phyloP scores from a whole-genome alignment of 1,140 invertebrate genomes.

The Neomicropteryx cornuta region DNA sequence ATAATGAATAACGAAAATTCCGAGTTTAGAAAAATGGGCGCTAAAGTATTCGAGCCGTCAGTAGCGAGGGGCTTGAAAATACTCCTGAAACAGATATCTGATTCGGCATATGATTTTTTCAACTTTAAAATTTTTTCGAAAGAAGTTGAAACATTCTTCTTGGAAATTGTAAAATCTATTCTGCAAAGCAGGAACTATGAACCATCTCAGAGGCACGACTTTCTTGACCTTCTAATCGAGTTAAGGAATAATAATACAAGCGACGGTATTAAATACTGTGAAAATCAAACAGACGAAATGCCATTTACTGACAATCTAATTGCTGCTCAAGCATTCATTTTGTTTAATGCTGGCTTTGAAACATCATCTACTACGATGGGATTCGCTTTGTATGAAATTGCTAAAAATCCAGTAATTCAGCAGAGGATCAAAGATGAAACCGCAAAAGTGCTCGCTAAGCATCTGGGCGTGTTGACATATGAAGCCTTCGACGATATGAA shows the following conservation, averaged over 20 bases:
- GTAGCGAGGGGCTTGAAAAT: too few species aligned
- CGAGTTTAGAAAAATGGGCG: conserved; percentile 32
- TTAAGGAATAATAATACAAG: conserved; percentile 24
- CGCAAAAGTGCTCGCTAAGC: conserved; percentile 25
- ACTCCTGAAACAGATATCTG: too few species aligned
- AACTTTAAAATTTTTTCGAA: too few species aligned
- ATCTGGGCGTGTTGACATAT: conserved; percentile 40
- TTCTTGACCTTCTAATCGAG: conserved; percentile 41
- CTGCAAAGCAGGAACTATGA: conserved; percentile 28
- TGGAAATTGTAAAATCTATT: conserved; percentile 18
- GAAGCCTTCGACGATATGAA: conserved; percentile 44
- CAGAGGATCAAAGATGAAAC: conserved; percentile 35
- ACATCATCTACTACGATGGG: conserved; percentile 33
- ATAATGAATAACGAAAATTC: conserved; percentile 31
- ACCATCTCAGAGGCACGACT: conserved; percentile 34
- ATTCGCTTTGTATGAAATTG: conserved; percentile 36
- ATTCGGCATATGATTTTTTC: too few species aligned
- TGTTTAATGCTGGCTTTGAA: conserved; percentile 42
- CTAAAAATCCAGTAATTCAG: conserved; percentile 34
- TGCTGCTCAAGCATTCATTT: conserved; percentile 38
- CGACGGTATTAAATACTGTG: too few species aligned
- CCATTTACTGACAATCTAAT: conserved; percentile 22
- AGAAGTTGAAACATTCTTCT: too few species aligned
- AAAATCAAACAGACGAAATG: too few species aligned
- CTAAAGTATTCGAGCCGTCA: conserved; percentile 17